Base-by-base conservation (phyloP, 2,113 vertebrate species). In the Coregonus clupeaformis region DNA sequence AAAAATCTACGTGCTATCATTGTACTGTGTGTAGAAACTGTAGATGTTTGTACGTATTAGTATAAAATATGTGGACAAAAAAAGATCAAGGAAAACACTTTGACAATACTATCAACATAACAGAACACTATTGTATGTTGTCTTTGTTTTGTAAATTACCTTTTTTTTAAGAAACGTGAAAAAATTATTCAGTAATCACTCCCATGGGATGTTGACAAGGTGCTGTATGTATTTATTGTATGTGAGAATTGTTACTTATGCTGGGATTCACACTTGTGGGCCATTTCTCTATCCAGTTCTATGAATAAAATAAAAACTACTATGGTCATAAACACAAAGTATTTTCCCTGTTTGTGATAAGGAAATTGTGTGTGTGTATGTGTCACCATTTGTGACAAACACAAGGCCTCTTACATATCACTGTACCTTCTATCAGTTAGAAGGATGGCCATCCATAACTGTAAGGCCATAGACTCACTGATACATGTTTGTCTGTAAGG, bases 31-130 rank as follows among this genome's bases (percentile, higher is more conserved):
- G 94, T 96, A 95, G 93, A 94, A 94, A 92, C 90, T 87, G 81
- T 94, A 95, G 94, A 92, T 94, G 95, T 97, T 96, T 95, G 95
- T 97, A 95, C 6, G 87, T 95, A 91, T 42, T 90, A 88, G 89
- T 92, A 86, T 89, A 89, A 87, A 89, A 91, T 89, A 91, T 92
- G 91, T 94, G 92, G 85, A 89, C 89, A 90, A 88, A 91, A 42
- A 86, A 90, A 84, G 71, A 79, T 86, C 76, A 87, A 87, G 84
- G 90, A 83, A 89, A 87, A 83, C 42, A 73, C 72, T 42, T 42
- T 81, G 64, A 84, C 78, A 82, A 73, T 77, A 42, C 36, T 24
- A 80, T 87, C 81, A 71, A 79, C 82, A 85, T 84, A 80, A 81
- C 78, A 80, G 83, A 80, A 86, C 86, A 88, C 85, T 91, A 42